Evolutionary conservation across 23 tunicate species (phyloP).

Genomic region (Ciona savignyi): DNA sequence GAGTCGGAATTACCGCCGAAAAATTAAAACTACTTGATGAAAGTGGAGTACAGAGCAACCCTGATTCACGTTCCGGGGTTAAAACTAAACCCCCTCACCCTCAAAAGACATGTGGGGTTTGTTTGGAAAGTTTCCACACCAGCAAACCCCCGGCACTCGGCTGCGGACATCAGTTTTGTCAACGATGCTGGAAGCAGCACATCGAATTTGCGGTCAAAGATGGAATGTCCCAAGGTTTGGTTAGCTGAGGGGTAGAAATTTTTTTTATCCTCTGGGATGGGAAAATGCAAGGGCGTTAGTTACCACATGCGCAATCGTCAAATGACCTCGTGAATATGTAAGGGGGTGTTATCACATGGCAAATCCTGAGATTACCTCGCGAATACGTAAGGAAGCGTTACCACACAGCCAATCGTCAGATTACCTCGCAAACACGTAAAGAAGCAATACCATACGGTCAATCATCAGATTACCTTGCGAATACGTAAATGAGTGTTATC

Average conservation of each 20-base stretch:
- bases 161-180: slow-evolving; percentile 74
- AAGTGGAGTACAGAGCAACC: slow-evolving; percentile 23
- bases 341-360: too few species aligned
- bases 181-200: slow-evolving; percentile 71
- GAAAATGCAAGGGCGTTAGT: too few species aligned
- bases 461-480: too few species aligned
- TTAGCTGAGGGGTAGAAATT: not conserved
- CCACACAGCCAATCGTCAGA: too few species aligned
- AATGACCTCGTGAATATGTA: too few species aligned
- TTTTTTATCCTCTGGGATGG: too few species aligned
- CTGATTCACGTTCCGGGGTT: not conserved
- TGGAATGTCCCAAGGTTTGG: slow-evolving; percentile 47
- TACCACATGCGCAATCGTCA: too few species aligned
- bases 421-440: too few species aligned
- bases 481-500: too few species aligned
- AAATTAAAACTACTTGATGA: slow-evolving; percentile 31
- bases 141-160: slow-evolving; percentile 18
- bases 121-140: slow-evolving; percentile 27
- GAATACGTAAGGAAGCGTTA: too few species aligned
- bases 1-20: slow-evolving; percentile 17
- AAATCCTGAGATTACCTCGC: too few species aligned
- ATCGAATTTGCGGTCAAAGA: slow-evolving; percentile 30
- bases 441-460: too few species aligned
- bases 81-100: not conserved
- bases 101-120: slow-evolving; percentile 38